Evolutionary conservation across 2,888 invertebrate genomes (phyloP).

Genomic region (Hymenopus coronatus): DNA sequence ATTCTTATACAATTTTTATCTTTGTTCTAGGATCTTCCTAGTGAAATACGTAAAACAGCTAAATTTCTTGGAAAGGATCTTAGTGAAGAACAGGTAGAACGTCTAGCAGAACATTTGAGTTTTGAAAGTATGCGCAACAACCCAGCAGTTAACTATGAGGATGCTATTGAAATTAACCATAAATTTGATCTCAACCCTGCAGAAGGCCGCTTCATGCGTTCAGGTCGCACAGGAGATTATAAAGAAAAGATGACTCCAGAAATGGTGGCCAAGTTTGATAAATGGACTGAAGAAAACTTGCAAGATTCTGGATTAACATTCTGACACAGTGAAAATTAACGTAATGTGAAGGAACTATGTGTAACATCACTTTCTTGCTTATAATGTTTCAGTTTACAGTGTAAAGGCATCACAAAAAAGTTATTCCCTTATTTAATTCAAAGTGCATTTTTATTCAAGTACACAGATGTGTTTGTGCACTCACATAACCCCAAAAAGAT

Average conservation of each 20-base stretch:
- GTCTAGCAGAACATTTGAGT: slow-evolving; percentile 54
- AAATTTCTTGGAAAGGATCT: slow-evolving; percentile 52
- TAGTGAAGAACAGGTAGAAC: slow-evolving; percentile 48
- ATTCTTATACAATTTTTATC: not conserved
- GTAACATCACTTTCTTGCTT: not conserved
- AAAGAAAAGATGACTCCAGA: slow-evolving; percentile 44
- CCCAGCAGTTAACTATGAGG: slow-evolving; percentile 55
- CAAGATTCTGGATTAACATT: slow-evolving; percentile 39
- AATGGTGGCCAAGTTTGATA: slow-evolving; percentile 52
- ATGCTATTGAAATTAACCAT: slow-evolving; percentile 40
- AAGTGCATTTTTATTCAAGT: too few relatives aligned
- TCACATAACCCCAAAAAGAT: too few relatives aligned
- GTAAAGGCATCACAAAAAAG: not conserved
- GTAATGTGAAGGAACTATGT: not conserved
- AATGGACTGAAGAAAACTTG: slow-evolving; percentile 46
- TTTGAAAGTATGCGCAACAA: slow-evolving; percentile 62
- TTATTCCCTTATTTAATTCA: too few relatives aligned
- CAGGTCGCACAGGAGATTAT: slow-evolving; percentile 48
- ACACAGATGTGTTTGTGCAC: too few relatives aligned
- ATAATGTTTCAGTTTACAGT: not conserved
- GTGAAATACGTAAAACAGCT: slow-evolving; percentile 52
- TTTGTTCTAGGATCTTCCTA: slow-evolving; percentile 47
- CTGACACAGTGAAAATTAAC: not conserved
- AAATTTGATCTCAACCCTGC: slow-evolving; percentile 43
- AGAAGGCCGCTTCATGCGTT: slow-evolving; percentile 50